phyloP scores from a whole-genome alignment of 37 sponge, comb jelly and placozoan species.

The Crambe crambe region DNA sequence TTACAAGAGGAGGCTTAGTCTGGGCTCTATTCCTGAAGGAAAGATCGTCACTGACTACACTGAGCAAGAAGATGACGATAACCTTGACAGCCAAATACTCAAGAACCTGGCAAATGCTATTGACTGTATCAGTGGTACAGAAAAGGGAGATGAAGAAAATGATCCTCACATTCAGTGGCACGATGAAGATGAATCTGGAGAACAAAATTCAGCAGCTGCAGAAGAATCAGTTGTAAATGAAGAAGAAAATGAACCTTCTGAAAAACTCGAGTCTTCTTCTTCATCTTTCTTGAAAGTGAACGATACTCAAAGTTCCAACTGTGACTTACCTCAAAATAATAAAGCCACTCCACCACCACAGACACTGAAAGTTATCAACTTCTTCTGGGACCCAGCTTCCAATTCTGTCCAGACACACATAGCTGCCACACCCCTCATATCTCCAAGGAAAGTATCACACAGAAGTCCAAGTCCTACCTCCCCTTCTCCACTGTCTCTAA shows the following conservation, averaged over 20 bases:
- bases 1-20: conserved; percentile 60
- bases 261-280: not conserved
- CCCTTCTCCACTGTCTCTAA: not conserved
- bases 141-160: not conserved
- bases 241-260: not conserved
- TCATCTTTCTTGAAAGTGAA: too few species aligned
- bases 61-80: conserved; percentile 19
- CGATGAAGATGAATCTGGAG: not conserved
- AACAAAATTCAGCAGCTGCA: not conserved
- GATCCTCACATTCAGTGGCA: too few species aligned
- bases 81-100: not conserved
- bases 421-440: not conserved
- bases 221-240: not conserved
- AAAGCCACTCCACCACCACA: not conserved
- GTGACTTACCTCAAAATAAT: too few species aligned
- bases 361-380: conserved; percentile 15
- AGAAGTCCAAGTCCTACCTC: not conserved
- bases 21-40: conserved; percentile 78
- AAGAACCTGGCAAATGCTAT: not conserved
- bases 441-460: not conserved
- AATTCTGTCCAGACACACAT: conserved; percentile 15
- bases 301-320: too few species aligned
- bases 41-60: conserved; percentile 50
- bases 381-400: conserved; percentile 12
- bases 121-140: not conserved